Percentiles rank a stretch among this genome's conserved stretches.
phyloP scores from a whole-genome alignment of 1,140 invertebrate genomes.

The Zaprionus africanus region DNA sequence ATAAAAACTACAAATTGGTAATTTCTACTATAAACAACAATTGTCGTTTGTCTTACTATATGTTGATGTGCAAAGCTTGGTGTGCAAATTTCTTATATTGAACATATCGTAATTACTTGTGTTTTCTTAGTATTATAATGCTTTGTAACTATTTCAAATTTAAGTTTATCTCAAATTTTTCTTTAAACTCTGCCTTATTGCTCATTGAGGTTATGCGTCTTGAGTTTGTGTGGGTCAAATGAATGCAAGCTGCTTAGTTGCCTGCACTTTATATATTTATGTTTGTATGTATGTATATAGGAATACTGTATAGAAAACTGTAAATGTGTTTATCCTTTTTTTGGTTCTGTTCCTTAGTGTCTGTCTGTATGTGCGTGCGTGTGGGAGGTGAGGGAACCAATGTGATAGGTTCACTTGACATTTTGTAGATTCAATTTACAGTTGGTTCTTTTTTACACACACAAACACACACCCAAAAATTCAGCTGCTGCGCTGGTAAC shows the following conservation, averaged over 20 bases:
- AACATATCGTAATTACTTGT: no score
- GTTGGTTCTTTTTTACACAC: neutral
- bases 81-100: no score
- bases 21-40: no score
- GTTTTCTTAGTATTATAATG: no score
- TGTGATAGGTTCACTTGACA: neutral
- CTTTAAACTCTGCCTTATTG: no score
- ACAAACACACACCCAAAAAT: neutral
- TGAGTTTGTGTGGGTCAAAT: neutral
- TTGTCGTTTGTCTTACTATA: no score
- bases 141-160: neutral
- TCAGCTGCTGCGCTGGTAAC: no score
- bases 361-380: neutral
- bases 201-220: neutral
- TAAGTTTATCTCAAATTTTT: neutral
- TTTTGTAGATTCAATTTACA: neutral
- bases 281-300: neutral
- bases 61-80: no score
- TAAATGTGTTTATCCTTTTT: neutral
- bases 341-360: neutral
- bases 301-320: neutral
- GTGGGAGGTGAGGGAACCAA: neutral
- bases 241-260: neutral
- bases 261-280: neutral
- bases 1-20: no score